Conservation (phyloP, 2,888 invertebrate genomes). For the Drosophila neutralis region DNA sequence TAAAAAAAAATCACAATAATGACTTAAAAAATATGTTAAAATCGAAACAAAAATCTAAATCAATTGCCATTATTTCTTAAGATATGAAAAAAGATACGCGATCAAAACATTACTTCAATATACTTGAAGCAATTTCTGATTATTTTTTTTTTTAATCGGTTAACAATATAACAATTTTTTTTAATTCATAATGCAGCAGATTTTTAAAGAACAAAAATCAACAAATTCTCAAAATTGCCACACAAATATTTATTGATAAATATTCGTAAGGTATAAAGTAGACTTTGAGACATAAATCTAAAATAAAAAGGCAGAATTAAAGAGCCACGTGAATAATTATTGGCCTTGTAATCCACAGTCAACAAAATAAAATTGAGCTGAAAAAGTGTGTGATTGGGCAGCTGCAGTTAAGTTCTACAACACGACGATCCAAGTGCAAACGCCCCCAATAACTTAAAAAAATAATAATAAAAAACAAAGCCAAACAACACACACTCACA, state of each 20-base stretch:
- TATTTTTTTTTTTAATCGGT: neutral
- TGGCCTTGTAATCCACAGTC: slow-evolving; percentile 36
- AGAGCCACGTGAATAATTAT: slow-evolving; percentile 9
- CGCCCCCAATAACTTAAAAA: slow-evolving; percentile 24
- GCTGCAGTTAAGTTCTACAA: slow-evolving; percentile 32
- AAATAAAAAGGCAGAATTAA: neutral
- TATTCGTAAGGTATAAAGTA: neutral
- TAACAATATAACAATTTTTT: neutral
- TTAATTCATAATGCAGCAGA: neutral
- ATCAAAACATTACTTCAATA: neutral
- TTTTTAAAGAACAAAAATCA: neutral
- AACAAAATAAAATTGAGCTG: slow-evolving; percentile 17
- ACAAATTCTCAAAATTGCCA: neutral
- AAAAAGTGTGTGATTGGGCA: slow-evolving; percentile 45
- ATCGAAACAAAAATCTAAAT: neutral
- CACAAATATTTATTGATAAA: neutral
- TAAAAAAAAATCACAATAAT: neutral
- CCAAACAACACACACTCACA: neutral
- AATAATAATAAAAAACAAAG: neutral
- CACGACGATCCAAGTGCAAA: slow-evolving; percentile 30
- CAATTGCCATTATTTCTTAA: neutral
- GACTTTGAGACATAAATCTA: neutral
- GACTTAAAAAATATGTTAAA: too few species aligned
- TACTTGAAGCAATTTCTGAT: too few species aligned
- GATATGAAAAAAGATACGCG: neutral